Percentiles rank a stretch among this genome's conserved stretches.
phyloP scores from a whole-genome alignment of 2,888 invertebrate species.

The Caenorhabditis afra region DNA sequence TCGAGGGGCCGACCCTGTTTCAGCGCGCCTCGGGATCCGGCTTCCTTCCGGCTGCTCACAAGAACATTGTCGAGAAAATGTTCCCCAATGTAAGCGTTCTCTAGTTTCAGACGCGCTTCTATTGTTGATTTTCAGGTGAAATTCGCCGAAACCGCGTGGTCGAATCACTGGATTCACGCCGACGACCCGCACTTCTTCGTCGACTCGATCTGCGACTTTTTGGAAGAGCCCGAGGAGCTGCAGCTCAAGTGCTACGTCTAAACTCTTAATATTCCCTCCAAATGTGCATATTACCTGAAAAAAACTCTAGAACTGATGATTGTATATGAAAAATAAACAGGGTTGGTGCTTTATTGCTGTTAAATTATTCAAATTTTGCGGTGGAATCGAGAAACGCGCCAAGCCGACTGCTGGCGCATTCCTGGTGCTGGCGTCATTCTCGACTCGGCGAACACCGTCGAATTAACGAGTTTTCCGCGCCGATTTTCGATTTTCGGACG shows the following conservation, averaged over 20 bases:
- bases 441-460: too few species aligned
- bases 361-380: background rate
- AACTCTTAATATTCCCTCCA: background rate
- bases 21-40: constrained; percentile 46
- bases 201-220: constrained; percentile 46
- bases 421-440: background rate
- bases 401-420: background rate
- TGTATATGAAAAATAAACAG: background rate
- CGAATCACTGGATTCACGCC: constrained; percentile 54
- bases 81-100: constrained; percentile 23
- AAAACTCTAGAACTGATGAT: background rate
- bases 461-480: background rate
- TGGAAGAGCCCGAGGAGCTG: constrained; percentile 33
- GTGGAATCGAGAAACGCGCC: background rate
- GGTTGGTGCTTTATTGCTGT: background rate
- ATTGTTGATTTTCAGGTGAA: constrained; percentile 30
- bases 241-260: constrained; percentile 1
- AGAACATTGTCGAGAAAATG: constrained; percentile 38
- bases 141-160: constrained; percentile 55
- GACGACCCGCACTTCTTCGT: constrained; percentile 51
- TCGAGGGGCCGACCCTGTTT: constrained; percentile 45
- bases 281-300: background rate
- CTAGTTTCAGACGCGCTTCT: background rate
- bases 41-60: constrained; percentile 44
- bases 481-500: background rate